Percentiles rank a stretch among this genome's conserved stretches.
Evolutionary conservation across 2,888 invertebrate genomes (phyloP).

Genomic region (Smittia aterrima): DNA sequence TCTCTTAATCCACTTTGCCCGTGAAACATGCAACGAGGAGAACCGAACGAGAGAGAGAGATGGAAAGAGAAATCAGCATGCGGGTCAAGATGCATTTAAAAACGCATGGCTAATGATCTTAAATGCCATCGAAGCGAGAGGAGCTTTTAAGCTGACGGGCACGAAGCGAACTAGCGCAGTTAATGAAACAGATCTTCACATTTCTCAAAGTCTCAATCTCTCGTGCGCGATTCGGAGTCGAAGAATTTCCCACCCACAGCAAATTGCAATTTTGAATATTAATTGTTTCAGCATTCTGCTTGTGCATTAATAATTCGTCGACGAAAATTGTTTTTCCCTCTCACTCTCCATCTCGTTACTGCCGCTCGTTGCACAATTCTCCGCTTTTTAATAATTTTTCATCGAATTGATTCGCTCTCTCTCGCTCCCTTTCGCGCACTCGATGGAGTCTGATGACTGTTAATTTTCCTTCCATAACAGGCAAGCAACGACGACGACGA

Average conservation of each 20-base stretch:
- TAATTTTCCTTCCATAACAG: slow-evolving; percentile 10
- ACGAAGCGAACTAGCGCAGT: background rate
- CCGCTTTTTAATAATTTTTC: background rate
- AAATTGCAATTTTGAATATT: slow-evolving; percentile 19
- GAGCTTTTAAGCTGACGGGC: slow-evolving; percentile 32
- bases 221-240: background rate
- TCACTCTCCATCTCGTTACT: background rate
- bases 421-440: background rate
- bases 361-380: background rate
- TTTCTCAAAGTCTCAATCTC: background rate
- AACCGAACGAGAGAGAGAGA: background rate
- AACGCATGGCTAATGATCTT: slow-evolving; percentile 37
- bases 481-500: background rate
- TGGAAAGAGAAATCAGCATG: slow-evolving; percentile 8
- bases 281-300: background rate
- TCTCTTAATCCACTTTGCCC: slow-evolving; percentile 6
- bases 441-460: background rate
- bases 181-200: background rate
- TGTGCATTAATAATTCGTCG: background rate
- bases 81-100: slow-evolving; percentile 28
- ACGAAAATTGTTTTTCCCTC: background rate
- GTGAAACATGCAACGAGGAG: background rate
- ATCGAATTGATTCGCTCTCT: background rate
- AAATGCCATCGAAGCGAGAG: slow-evolving; percentile 23
- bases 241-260: slow-evolving; percentile 10